Base-by-base conservation (phyloP, 2,888 invertebrate genomes). In the Eulithis testata region DNA sequence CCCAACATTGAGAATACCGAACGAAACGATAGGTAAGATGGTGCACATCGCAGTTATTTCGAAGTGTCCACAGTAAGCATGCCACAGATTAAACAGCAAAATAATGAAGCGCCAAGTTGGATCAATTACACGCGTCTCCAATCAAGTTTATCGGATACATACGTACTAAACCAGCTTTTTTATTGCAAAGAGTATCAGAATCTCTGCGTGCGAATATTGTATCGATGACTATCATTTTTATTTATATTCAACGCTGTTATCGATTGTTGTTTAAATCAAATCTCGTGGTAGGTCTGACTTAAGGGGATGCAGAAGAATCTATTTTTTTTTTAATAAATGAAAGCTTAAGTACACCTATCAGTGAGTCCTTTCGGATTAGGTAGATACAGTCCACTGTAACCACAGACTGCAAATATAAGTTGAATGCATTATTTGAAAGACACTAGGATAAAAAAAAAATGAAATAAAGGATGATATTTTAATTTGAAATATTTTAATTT, bases 71-170 rank as follows among this genome's bases (percentile, higher is more conserved):
- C 11, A 40, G 43, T 54, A 54, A 1, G 43, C 44, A 54, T 21
- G 1, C 12, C 14, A 11, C 14, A 40, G 40, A 40, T 40, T 14
- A 55, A 44, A 44, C 44, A 27, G 14, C 8, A 12, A 31, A 8
- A 43, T 55, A 53, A 44, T 55, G 50, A 63, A 62, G 31, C 50
- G 54, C 44, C 14, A 64, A 56, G 60, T 60, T 65, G 64, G 44
- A 65, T 65, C 64, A 51, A 60, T 65, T 60, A 65, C 60, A 52
- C 45, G 45, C 11, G 40, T 51, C 36, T 45, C 50, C 50, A 56
- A 55, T 60, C 60, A 50, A 55, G 36, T 50, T 45, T 50, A 65
- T 60, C 44, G 31, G 55, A 60, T 45, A 50, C 49, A 45, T 51
- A 54, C 54, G 50, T 56, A 27, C 27, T 59, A 60, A 65, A 65